Evolutionary conservation across 2,888 invertebrate genomes (phyloP), one percentile per base, ranked within the genome.

Genomic region (Vanessa cardui): DNA sequence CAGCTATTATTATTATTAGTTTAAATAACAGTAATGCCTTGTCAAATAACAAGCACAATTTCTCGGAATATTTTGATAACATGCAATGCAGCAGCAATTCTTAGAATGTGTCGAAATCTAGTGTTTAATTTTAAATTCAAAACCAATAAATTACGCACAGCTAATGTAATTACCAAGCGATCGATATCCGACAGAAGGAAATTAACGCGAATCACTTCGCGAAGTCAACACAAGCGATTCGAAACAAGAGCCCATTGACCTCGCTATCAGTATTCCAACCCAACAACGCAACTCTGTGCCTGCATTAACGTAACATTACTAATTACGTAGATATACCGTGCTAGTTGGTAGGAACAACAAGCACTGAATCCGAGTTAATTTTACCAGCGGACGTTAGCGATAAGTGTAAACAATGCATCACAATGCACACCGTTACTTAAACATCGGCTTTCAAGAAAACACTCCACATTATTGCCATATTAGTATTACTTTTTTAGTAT

Each of bases 401-500:
- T 80, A 81, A 82, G 79, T 80, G 83, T 87, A 87, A 87, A 89
- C 86, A 87, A 74, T 77, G 80, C 72, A 77, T 77, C 78, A 87
- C 85, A 88, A 84, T 85, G 76, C 58, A 64, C 71, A 77, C 76
- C 77, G 83, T 84, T 85, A 81, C 77, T 77, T 79, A 83, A 84
- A 88, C 85, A 83, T 76, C 73, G 75, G 70, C 75, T 77, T 86
- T 86, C 85, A 74, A 73, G 74, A 83, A 88, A 79, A 84, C 74
- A 71, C 71, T 72, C 20, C 18, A 50, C 31, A 21, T n/a, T 54
- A 54, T 6, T 31, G 8, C 52, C 26, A 31, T 54, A 54, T 54
- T 52, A 16, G 1, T 52, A 54, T 31, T 31, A 2, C n/a, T 54
- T 12, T 31, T 8, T 15, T 54, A 31, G n/a, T 49, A 49, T 18